Evolutionary conservation across 2,888 invertebrate species (phyloP).

Genomic region (Eilema sororculum): DNA sequence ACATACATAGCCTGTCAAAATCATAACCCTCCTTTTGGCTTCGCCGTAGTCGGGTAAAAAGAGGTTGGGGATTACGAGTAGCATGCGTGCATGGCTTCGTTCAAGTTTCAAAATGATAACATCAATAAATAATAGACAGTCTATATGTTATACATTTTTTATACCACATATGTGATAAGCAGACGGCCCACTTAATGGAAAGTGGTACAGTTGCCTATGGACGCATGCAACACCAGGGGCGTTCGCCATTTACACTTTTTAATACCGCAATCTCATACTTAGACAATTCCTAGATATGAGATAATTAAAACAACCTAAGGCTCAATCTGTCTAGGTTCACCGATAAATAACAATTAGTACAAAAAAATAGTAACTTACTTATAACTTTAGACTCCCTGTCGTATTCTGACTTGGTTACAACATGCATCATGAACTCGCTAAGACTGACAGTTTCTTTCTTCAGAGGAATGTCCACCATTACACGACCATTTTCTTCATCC

Average conservation of each 20-base stretch:
- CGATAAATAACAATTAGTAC: background rate
- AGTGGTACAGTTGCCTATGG: no score
- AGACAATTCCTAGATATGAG: background rate
- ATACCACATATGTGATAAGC: no score
- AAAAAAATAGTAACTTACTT: conserved; percentile 88
- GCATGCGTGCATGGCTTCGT: no score
- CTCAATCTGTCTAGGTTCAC: background rate
- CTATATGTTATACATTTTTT: background rate
- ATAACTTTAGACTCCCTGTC: conserved; percentile 93
- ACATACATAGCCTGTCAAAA: no score
- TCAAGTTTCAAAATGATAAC: background rate
- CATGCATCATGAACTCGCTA: conserved; percentile 92
- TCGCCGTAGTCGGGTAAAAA: no score
- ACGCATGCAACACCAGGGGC: no score
- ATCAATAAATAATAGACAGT: background rate
- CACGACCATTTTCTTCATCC: conserved; percentile 93
- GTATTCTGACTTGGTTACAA: conserved; percentile 93
- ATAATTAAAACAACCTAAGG: background rate
- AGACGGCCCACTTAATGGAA: no score
- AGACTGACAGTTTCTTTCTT: conserved; percentile 90
- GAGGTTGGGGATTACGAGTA: no score
- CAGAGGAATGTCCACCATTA: conserved; percentile 91
- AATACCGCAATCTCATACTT: background rate
- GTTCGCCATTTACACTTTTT: no score
- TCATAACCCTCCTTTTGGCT: no score